Base-by-base conservation (phyloP, 2,888 invertebrate species). In the Allygus modestus region DNA sequence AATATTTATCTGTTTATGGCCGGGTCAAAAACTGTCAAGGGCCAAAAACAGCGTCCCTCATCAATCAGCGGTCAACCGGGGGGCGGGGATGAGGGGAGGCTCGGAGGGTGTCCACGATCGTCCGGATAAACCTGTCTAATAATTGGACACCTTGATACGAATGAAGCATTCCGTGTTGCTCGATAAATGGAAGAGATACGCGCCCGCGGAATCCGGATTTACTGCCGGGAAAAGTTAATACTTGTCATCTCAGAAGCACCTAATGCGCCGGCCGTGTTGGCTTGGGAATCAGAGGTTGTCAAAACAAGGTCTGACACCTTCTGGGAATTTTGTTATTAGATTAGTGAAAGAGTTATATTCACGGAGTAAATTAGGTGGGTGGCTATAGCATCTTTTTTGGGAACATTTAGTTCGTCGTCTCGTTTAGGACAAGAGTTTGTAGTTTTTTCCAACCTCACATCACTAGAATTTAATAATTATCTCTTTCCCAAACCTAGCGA, bases 161-260 rank as follows among this genome's bases (percentile, higher is more conserved):
- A n/a, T n/a, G n/a, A 28, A 26, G 41, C 26, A 23, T 41, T 73
- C 17, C 41, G 73, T 23, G 73, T 69, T 31, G 7, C 28, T 15
- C 23, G 73, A 77, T 77, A 77, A 77, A 77, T 77, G 77, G 77
- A 43, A 1, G 41, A 37, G 77, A 77, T 77, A 77, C 46, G 77
- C 77, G 1, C 51, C 23, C 51, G 23, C 41, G 26, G 43, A 37
- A 69, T 69, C 77, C 77, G 77, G 77, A 46, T 77, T 46, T 46
- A 46, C 77, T 17, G 77, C 20, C 26, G 41, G 9, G 28, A 28
- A 77, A 28, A 23, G 46, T 41, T 73, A 69, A 77, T 46, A 77
- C 77, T 77, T 77, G 77, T 77, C 77, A 71, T 41, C 71, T 71
- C 41, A n/a, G 41, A 5, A 12, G 37, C 41, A 12, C 77, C 51